Base-by-base conservation (phyloP, 2,797 vertebrate genomes). In the Coccyzus lansbergi region DNA sequence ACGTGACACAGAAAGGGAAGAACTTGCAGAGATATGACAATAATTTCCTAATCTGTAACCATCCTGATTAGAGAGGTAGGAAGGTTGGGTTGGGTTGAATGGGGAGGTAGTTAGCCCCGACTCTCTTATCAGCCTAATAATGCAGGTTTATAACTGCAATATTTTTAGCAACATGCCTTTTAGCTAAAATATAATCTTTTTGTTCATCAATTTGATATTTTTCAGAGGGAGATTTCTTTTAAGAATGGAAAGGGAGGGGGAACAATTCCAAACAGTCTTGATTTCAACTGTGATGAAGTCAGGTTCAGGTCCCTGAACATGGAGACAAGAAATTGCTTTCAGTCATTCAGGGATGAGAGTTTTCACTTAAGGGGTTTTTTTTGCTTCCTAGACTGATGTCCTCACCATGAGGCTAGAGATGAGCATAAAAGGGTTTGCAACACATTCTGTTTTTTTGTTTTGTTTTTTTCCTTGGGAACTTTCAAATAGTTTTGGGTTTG, bases 401-500 rank as follows among this genome's bases (percentile, higher is more conserved):
- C 46, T 95, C 33, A 63, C 20, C 12, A n/a, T 67, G 17, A 84
- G 24, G 74, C 67, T 65, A 90, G 49, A 84, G 6, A 91, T 11
- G 4, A 90, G 53, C 24, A 34, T 12, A 20, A 90, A 93, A 88
- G 34, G 15, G 20, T 91, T 91, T 90, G 70, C 96, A 94, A 86
- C 8, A 48, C 38, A 34, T n/a, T n/a, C 24, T 33, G 93, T 94
- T 92, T 93, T 38, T 38, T 38, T 33, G 93, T 94, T 92, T 93
- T 38, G 38, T 38, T 38, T 38, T 38, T 38, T 38, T 38, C 9
- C 87, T 91, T 94, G 87, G 83, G 94, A 95, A 88, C 29, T 83
- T 86, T 79, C 53, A 88, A 88, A 79, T 56, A 81, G 28, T 56
- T 95, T 91, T 92, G 88, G 48, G 62, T 88, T 93, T 88, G 15